These are phyloP conservation scores for Drosophila mimica DNA, from an alignment of 2,888 invertebrate species.

Conservation along the genomic window DNA sequence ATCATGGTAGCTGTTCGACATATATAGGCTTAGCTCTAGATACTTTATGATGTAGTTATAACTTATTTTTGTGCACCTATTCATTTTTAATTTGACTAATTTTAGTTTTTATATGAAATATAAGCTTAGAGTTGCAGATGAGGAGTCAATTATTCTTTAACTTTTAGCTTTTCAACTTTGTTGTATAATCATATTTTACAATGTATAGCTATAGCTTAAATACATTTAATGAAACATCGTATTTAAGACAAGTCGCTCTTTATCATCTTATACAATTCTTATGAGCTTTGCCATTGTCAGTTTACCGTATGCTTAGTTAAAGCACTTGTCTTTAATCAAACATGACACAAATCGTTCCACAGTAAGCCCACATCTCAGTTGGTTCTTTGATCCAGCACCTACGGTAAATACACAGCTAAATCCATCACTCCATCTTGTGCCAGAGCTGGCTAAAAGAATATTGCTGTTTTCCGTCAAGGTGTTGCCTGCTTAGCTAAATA, in stretches of 20 bases:
- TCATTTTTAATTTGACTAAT: neutral
- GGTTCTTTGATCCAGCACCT: conserved; percentile 23
- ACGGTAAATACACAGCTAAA: conserved; percentile 32
- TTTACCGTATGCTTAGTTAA: conserved; percentile 26
- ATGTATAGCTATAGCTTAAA: neutral
- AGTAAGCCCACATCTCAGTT: conserved; percentile 38
- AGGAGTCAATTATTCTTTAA: neutral
- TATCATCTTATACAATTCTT: neutral
- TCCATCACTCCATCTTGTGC: conserved; percentile 47
- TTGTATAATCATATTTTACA: neutral
- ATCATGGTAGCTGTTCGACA: neutral
- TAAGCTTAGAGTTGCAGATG: neutral
- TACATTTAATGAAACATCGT: neutral
- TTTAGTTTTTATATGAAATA: neutral
- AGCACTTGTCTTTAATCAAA: conserved; percentile 47
- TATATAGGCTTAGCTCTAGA: no score
- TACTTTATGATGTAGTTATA: neutral
- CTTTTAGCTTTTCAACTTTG: neutral
- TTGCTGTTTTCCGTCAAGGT: conserved; percentile 30
- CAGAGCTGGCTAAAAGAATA: conserved; percentile 23
- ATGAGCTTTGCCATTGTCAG: conserved; percentile 2
- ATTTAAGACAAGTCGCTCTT: neutral
- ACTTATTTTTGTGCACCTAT: no score
- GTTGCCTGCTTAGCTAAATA: conserved; percentile 27
- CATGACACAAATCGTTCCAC: conserved; percentile 47